These are phyloP conservation scores for Porites divaricata DNA, from an alignment of 92 coral and sea anemone species.

Conservation along the genomic window DNA sequence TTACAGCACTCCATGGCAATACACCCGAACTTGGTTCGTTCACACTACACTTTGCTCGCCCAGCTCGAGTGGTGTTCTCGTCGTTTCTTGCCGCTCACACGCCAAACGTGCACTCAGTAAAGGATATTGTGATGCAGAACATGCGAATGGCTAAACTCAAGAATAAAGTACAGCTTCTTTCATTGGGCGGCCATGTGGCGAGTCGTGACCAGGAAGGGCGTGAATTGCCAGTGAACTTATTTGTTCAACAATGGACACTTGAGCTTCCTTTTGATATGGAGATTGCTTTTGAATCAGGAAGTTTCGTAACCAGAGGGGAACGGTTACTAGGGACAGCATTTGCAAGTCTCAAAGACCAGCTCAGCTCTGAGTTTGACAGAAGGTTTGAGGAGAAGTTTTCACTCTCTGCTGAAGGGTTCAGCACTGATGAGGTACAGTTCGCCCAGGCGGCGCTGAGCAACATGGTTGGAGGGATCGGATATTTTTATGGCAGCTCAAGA, in stretches of 20 bases:
- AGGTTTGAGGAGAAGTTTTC: conserved; percentile 94
- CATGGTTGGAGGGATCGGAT: conserved; percentile 95
- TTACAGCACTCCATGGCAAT: conserved; percentile 77
- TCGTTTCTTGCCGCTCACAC: conserved; percentile 85
- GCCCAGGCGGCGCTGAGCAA: conserved; percentile 95
- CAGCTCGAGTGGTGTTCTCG: conserved; percentile 60
- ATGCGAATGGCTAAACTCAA: conserved; percentile 71
- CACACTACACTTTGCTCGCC: conserved; percentile 71
- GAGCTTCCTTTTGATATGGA: conserved; percentile 94
- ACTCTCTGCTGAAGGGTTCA: conserved; percentile 76
- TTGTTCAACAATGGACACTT: conserved; percentile 83
- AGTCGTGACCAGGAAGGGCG: conserved; percentile 73
- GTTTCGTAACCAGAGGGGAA: conserved; percentile 61
- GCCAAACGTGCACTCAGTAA: conserved; percentile 91
- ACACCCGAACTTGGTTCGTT: conserved; percentile 93
- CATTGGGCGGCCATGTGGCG: conserved; percentile 74
- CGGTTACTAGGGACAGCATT: conserved; percentile 77
- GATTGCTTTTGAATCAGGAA: conserved; percentile 85
- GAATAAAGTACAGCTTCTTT: conserved; percentile 64
- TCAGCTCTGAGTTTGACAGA: conserved; percentile 74
- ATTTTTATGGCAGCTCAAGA: conserved; percentile 87
- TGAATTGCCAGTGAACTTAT: conserved; percentile 82
- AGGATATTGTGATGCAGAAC: conserved; percentile 82
- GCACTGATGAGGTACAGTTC: conserved; percentile 71
- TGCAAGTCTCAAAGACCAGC: conserved; percentile 61